Conservation (phyloP, 1,140 invertebrate species). For the Cydia pomonella region DNA sequence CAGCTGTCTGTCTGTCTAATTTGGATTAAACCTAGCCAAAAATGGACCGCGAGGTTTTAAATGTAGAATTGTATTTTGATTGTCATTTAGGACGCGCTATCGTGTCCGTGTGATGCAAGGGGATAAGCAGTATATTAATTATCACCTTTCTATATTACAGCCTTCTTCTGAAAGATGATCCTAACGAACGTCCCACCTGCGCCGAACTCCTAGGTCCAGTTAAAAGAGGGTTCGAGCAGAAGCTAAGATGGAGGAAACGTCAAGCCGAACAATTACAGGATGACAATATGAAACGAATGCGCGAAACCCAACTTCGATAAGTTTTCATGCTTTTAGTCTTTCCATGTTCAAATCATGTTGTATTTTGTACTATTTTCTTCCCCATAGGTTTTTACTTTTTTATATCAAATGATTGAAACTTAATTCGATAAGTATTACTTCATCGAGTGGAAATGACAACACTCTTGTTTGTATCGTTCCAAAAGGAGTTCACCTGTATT, state of each 20-base stretch:
- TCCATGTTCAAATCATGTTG: neutral
- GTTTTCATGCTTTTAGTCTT: neutral
- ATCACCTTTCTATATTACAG: neutral
- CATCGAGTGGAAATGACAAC: neutral
- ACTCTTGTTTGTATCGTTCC: too few species aligned
- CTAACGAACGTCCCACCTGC: neutral
- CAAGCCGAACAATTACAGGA: neutral
- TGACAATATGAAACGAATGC: neutral
- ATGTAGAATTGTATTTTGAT: too few species aligned
- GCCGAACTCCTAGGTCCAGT: neutral
- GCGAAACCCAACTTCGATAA: neutral
- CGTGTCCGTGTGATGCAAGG: too few species aligned
- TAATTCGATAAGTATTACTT: too few species aligned
- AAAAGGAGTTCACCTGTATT: too few species aligned
- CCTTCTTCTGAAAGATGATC: neutral
- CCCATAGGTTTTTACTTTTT: neutral
- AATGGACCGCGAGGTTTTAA: too few species aligned
- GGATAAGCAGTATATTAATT: too few species aligned
- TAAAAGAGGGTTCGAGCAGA: neutral
- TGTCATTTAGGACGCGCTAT: too few species aligned
- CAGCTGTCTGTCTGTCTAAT: too few species aligned
- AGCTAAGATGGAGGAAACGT: neutral
- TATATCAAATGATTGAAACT: neutral
- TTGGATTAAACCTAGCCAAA: too few species aligned
- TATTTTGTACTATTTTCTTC: neutral